These are phyloP conservation scores for Leptura quadrifasciata DNA, from an alignment of 2,888 invertebrate genomes.

Conservation along the genomic window DNA sequence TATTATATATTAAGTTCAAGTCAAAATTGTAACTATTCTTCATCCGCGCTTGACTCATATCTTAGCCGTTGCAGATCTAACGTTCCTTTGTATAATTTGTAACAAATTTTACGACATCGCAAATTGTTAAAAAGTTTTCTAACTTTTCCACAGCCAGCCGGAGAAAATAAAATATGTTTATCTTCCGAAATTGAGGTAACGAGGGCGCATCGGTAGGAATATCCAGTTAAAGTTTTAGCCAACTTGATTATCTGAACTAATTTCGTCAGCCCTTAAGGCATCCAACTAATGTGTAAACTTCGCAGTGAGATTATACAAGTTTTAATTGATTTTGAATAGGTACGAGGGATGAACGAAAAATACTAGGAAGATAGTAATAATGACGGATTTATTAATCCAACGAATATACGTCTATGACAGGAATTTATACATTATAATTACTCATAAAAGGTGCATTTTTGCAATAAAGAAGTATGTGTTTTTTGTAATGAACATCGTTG, in stretches of 20 bases:
- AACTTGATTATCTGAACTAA: slow-evolving; percentile 21
- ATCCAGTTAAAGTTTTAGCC: slow-evolving; percentile 9
- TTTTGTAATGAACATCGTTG: no score
- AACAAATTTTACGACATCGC: background rate
- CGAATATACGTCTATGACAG: no score
- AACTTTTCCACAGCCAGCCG: background rate
- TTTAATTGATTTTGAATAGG: slow-evolving; percentile 26
- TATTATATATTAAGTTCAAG: no score
- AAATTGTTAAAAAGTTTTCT: background rate
- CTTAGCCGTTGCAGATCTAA: background rate
- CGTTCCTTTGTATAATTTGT: background rate
- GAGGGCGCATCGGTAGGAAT: background rate
- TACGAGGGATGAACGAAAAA: background rate
- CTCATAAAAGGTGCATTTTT: no score
- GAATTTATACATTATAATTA: no score
- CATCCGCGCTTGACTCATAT: no score
- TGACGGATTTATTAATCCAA: no score
- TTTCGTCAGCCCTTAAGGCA: slow-evolving; percentile 23
- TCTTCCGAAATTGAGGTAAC: slow-evolving; percentile 5
- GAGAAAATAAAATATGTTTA: slow-evolving; percentile 7
- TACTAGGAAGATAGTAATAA: no score
- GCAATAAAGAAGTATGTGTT: no score
- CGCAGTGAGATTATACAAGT: slow-evolving; percentile 15
- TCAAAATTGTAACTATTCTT: no score
- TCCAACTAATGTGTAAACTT: slow-evolving; percentile 28